phyloP scores from a whole-genome alignment of 2,888 invertebrate species.

The Pristionchus entomophagus region DNA sequence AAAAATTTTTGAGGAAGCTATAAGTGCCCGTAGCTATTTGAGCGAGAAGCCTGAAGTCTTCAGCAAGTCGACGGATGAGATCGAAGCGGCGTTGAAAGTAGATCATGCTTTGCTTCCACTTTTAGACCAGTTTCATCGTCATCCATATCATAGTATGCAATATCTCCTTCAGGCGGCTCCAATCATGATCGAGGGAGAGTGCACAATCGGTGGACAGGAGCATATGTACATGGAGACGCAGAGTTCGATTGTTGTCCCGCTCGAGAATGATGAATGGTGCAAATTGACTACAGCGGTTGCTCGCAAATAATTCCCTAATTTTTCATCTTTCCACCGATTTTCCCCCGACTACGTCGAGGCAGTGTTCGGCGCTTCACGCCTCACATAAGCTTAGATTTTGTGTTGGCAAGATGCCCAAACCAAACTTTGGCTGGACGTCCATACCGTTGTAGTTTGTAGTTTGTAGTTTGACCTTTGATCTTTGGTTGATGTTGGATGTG shows the following conservation, averaged over 20 bases:
- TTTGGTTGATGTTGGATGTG: too few relatives aligned
- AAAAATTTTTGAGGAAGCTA: background rate
- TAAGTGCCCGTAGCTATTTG: background rate
- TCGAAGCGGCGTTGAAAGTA: background rate
- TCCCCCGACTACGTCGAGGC: too few relatives aligned
- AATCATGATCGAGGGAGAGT: conserved; percentile 23
- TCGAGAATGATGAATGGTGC: conserved; percentile 83
- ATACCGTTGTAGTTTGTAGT: too few relatives aligned
- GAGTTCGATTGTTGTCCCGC: conserved; percentile 77
- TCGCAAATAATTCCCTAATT: too few relatives aligned
- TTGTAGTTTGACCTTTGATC: too few relatives aligned
- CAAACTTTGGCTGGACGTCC: too few relatives aligned
- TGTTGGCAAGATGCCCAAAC: too few relatives aligned
- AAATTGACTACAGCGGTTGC: too few relatives aligned
- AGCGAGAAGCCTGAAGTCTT: background rate
- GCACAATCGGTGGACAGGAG: conserved; percentile 70
- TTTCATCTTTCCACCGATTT: too few relatives aligned
- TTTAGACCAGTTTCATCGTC: conserved; percentile 83
- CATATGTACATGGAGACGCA: conserved; percentile 76
- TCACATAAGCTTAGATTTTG: too few relatives aligned
- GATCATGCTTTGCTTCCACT: background rate
- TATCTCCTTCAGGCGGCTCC: background rate
- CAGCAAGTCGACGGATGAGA: background rate
- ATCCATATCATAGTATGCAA: conserved; percentile 81
- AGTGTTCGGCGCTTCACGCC: too few relatives aligned